A percentile compares a stretch with the other conserved stretches of the same genome.
phyloP scores from a whole-genome alignment of 2,113 vertebrate species.

The Oreamnos americanus region DNA sequence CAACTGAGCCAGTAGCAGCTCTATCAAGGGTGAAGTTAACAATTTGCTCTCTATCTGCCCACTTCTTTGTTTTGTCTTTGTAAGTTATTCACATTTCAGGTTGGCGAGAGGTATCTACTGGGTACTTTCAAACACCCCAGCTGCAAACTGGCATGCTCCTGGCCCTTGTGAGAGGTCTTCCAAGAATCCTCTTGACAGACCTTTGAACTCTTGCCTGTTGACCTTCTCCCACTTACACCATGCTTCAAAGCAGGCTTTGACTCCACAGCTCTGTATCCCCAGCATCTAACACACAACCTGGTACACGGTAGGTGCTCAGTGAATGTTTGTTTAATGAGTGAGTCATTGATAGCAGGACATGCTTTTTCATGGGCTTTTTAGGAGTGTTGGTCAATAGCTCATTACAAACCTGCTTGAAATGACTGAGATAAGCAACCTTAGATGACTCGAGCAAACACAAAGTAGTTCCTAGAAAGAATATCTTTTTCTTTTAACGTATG shows the following conservation, averaged over 20 bases:
- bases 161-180: no score
- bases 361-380: background rate
- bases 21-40: background rate
- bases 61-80: background rate
- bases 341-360: no score
- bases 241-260: no score
- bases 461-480: constrained; percentile 38
- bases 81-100: background rate
- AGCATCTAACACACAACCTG: no score
- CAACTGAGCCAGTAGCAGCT: background rate
- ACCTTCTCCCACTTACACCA: no score
- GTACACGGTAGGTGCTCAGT: no score
- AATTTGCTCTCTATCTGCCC: background rate
- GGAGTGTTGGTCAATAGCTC: constrained; percentile 1
- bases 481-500: background rate
- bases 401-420: constrained; percentile 33
- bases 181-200: no score
- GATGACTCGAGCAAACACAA: constrained; percentile 19
- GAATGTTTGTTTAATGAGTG: no score
- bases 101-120: background rate
- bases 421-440: background rate
- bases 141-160: background rate
- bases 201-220: no score
- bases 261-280: no score
- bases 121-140: background rate